Evolutionary conservation across 1,140 invertebrate species (phyloP).

Genomic region (Diorhabda sublineata): DNA sequence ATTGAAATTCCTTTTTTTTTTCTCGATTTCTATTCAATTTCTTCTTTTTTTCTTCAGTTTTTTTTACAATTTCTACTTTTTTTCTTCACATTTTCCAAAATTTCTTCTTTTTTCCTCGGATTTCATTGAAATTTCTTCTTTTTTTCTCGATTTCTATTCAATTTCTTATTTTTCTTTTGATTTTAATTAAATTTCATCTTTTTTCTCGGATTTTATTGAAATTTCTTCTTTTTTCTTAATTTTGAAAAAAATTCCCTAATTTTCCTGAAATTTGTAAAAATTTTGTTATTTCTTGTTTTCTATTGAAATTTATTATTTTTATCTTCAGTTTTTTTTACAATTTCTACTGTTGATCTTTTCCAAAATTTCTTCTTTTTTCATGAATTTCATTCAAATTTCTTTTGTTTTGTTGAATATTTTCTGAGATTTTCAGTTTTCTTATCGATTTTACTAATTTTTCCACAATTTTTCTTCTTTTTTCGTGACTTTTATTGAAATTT

Average conservation of each 20-base stretch:
- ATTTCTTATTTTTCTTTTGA: background rate
- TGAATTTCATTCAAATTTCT: background rate
- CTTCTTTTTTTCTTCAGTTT: background rate
- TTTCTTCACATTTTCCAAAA: background rate
- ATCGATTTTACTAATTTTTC: slow-evolving; percentile 31
- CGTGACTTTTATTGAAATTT: slow-evolving; percentile 34
- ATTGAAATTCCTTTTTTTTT: background rate
- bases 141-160: slow-evolving; percentile 15
- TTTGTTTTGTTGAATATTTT: background rate
- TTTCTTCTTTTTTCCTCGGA: background rate
- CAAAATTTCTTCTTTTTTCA: too few species aligned
- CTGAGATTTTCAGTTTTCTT: slow-evolving; percentile 24
- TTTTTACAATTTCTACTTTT: too few species aligned
- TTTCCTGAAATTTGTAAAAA: slow-evolving; percentile 11
- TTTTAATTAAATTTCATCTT: too few species aligned
- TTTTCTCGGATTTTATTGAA: too few species aligned
- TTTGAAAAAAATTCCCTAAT: background rate
- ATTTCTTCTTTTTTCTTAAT: background rate
- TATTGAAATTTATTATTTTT: slow-evolving; percentile 33
- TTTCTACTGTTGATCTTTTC: too few species aligned
- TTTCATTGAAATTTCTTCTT: background rate
- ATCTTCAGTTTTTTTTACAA: slow-evolving; percentile 30
- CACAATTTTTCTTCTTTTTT: too few species aligned
- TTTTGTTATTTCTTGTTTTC: slow-evolving; percentile 40
- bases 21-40: background rate